Conservation (phyloP, 2,113 vertebrate genomes). For the Uria aalge region DNA sequence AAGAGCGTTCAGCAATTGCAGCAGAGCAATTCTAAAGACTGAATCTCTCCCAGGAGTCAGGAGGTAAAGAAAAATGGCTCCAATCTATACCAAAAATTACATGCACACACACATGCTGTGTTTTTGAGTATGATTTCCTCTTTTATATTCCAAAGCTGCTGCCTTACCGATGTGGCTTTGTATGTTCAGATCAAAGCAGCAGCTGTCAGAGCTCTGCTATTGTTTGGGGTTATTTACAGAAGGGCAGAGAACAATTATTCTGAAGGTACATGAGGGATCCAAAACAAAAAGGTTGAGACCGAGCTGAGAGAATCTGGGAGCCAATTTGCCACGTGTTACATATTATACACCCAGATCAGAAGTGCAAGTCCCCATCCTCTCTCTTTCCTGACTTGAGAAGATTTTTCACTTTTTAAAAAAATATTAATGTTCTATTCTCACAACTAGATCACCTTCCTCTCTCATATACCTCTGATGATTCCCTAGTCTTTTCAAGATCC, state of each 20-base stretch:
- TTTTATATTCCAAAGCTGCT: constrained; percentile 22
- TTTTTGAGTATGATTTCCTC: background rate
- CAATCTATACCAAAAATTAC: background rate
- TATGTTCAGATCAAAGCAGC: background rate
- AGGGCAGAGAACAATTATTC: constrained; percentile 43
- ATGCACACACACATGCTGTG: background rate
- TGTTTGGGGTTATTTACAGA: constrained; percentile 45
- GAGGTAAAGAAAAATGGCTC: constrained; percentile 15
- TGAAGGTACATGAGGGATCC: background rate
- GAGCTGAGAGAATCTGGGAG: background rate
- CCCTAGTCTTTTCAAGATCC: background rate
- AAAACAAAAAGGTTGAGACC: constrained; percentile 12
- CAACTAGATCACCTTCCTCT: background rate
- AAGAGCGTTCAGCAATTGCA: background rate
- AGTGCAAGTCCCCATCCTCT: background rate
- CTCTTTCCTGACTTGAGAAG: background rate
- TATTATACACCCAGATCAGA: background rate
- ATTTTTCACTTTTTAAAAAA: background rate
- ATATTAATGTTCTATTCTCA: background rate
- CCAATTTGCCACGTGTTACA: background rate
- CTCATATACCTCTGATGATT: background rate
- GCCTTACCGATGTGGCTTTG: background rate
- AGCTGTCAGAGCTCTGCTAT: background rate
- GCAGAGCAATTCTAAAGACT: background rate
- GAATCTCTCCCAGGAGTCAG: background rate